Evolutionary conservation across 1,140 invertebrate genomes (phyloP), one percentile per base, ranked within the genome.

Genomic region (Trichomalopsis sarcophagae): DNA sequence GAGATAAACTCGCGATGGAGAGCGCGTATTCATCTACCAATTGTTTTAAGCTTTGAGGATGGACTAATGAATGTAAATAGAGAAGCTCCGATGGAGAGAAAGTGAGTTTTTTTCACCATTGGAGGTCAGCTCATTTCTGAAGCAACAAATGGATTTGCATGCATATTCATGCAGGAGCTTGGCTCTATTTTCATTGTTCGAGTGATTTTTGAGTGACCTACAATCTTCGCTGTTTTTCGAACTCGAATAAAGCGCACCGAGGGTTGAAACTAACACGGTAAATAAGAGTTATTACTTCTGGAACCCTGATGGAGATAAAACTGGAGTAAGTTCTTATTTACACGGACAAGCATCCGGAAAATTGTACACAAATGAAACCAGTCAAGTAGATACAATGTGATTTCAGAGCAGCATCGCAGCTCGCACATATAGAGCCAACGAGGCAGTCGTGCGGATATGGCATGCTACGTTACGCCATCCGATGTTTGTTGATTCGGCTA

Each of bases 381-480:
- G 30, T 75, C 27, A 50, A 62, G 30, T 62, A 40, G 30, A 75
- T 62, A 74, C 36, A 75, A 82, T 62, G n/a, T 62, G 13, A 82
- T 74, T 82, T 62, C 30, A 36, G 2, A 75, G 40, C 44, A 44
- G 33, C 33, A 82, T 66, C 55, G 21, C 21, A 82, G 73, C 21
- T 44, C 73, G 40, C 33, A 30, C 17, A n/a, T 76, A 76, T 36
- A 27, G 23, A 44, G 66, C 36, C 50, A 76, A 6, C 14, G 71
- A 75, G 30, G 27, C 71, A 68, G 2, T 30, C n/a, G 10, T 75
- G 36, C 30, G 68, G 6, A 82, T 82, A 44, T 47, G 50, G 23
- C 73, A 68, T 76, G 30, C 13, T 40, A 62, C 30, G 30, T 62
- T 36, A 23, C 40, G 30, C 33, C 30, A 14, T 74, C 5, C 40